These are phyloP conservation scores for Hypsopygia costalis DNA, from an alignment of 2,888 invertebrate species.

Conservation along the genomic window DNA sequence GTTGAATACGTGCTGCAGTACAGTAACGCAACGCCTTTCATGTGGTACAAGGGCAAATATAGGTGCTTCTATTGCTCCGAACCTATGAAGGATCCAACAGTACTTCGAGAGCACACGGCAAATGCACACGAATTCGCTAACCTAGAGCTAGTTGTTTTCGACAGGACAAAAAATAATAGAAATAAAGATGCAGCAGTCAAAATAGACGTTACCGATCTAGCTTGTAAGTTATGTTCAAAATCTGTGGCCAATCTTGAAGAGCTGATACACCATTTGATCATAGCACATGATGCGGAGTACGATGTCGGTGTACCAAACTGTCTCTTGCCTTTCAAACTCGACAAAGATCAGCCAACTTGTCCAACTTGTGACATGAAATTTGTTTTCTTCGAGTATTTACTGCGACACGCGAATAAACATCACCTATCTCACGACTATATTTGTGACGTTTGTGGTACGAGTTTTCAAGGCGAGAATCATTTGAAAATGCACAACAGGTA, in stretches of 20 bases:
- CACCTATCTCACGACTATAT: constrained; percentile 70
- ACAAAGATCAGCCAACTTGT: constrained; percentile 60
- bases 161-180: constrained; percentile 63
- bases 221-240: constrained; percentile 57
- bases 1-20: constrained; percentile 68
- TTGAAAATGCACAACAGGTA: constrained; percentile 71
- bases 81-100: constrained; percentile 54
- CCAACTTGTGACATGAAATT: constrained; percentile 67
- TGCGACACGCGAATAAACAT: constrained; percentile 67
- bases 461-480: constrained; percentile 72
- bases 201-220: constrained; percentile 60
- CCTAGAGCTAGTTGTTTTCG: constrained; percentile 57
- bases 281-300: constrained; percentile 69
- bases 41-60: constrained; percentile 67
- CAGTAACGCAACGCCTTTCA: constrained; percentile 65
- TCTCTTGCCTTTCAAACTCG: constrained; percentile 61
- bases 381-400: constrained; percentile 64
- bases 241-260: constrained; percentile 52
- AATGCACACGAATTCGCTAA: constrained; percentile 53
- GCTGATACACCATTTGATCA: constrained; percentile 64
- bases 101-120: constrained; percentile 52
- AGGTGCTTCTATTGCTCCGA: constrained; percentile 67
- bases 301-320: constrained; percentile 66
- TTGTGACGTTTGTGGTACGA: constrained; percentile 69
- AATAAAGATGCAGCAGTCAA: constrained; percentile 70